Percentiles rank a stretch among this genome's conserved stretches.
Conservation (phyloP, 2,888 invertebrate species). For the Mimachlamys varia region DNA sequence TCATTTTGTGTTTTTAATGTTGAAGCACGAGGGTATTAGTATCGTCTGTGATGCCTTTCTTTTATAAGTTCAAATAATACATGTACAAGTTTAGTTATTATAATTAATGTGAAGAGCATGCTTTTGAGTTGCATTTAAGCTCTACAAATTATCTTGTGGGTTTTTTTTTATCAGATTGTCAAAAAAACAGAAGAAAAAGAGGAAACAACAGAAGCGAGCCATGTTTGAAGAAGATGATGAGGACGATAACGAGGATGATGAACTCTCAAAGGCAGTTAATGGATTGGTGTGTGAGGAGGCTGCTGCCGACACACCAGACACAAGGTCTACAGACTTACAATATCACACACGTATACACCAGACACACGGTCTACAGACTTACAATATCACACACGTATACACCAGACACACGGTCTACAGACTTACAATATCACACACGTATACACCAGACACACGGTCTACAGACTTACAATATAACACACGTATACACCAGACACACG, state of each 20-base stretch:
- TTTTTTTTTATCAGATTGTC: constrained; percentile 67
- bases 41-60: too few relatives aligned
- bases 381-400: neutral
- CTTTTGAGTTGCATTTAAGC: too few relatives aligned
- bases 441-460: neutral
- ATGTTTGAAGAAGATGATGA: constrained; percentile 40
- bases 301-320: neutral
- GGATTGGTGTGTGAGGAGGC: constrained; percentile 19
- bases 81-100: too few relatives aligned
- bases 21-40: too few relatives aligned
- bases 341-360: neutral
- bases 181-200: constrained; percentile 78
- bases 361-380: neutral
- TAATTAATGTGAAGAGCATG: too few relatives aligned
- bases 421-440: neutral
- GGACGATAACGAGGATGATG: constrained; percentile 36
- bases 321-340: neutral
- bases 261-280: neutral
- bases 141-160: too few relatives aligned
- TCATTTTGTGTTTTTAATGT: too few relatives aligned
- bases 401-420: neutral
- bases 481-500: neutral
- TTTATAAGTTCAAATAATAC: too few relatives aligned
- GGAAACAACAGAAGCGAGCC: constrained; percentile 58
- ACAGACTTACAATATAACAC: neutral